Base-by-base conservation (phyloP, 2,113 vertebrate species). In the Epinephelus cyanopodus region DNA sequence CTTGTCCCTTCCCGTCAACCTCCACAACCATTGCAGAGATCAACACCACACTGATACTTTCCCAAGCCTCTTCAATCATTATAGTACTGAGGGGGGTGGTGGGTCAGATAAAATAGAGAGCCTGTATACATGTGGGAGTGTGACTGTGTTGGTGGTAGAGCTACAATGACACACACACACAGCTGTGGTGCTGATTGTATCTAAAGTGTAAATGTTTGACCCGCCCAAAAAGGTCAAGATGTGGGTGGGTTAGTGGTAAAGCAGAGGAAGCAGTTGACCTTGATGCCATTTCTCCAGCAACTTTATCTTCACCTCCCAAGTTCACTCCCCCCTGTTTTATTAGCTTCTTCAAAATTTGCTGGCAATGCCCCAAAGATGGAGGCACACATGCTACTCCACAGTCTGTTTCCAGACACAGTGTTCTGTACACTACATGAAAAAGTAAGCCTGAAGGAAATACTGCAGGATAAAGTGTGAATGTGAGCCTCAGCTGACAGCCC, bases 31-130 rank as follows among this genome's bases (percentile, higher is more conserved):
- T 6, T 29, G 23, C 63, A 52, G 72, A 62, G 79, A 84, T 89
- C 86, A 86, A 78, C 87, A 79, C 80, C 86, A 88, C 77, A 74
- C 85, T 74, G 89, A 87, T 70, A 87, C 88, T 75, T 92, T 87
- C 81, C 65, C 77, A 66, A 56, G 27, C 37, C 47, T 77, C 74
- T 74, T 62, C 39, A 86, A 47, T 82, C 79, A 83, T 42, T 42
- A 2, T 18, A 54, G 23, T 58, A 18, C 50, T n/a, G 27, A 37
- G 25, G 23, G 60, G 61, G 57, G 29, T 53, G 18, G 42, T 33
- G 33, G 19, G 39, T 71, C 11, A 63, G 60, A 57, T 39, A 67
- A 19, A 71, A 81, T 5, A n/a, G 29, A 61, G 52, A 47, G 62
- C 23, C 21, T 21, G 70, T 33, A 25, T 53, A 54, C 53, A 78